Evolutionary conservation across 1,140 invertebrate genomes (phyloP), one percentile per base, ranked within the genome.

Genomic region (Drosophila insularis): DNA sequence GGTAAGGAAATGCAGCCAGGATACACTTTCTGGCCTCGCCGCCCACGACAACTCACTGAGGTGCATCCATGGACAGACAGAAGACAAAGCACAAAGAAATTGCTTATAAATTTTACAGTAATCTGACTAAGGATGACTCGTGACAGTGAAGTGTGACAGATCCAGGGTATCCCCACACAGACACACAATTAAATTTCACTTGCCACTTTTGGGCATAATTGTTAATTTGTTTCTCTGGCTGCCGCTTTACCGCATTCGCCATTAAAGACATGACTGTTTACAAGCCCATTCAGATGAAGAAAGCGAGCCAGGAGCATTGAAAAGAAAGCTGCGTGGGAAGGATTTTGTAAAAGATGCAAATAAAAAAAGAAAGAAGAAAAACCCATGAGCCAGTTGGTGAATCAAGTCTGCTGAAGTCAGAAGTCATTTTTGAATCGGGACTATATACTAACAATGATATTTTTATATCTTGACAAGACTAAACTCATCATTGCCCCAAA

Each of bases 81-180:
- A 35, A 35, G 59, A 40, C 70, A 66, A 27, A 27, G 59, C 75
- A 89, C 77, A 84, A 89, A 89, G 84, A 89, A 80, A 87, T 75
- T 78, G 58, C 65, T 77, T 64, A 68, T 87, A 77, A 77, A 87
- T 87, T 89, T 89, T 73, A 87, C 82, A 86, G 81, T 85, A 85
- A 85, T 66, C 81, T 63, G 54, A 82, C 65, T 79, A 60, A 68
- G 62, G 73, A 84, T 78, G 81, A 85, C 81, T 78, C 74, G 14
- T 8, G 43, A 46, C 43, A 46, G 43, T 46, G 17, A 46, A 46
- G 7, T 50, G 43, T 50, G 43, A 50, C 43, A 50, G 43, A 50
- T 21, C 17, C 43, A 50, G 43, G 43, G 43, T 50, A 50, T 50
- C 43, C 43, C 17, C 19, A 65, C 62, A 62, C 69, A 80, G 66